Base-by-base conservation (phyloP, 2,797 vertebrate genomes). In the Carcharodon carcharias region DNA sequence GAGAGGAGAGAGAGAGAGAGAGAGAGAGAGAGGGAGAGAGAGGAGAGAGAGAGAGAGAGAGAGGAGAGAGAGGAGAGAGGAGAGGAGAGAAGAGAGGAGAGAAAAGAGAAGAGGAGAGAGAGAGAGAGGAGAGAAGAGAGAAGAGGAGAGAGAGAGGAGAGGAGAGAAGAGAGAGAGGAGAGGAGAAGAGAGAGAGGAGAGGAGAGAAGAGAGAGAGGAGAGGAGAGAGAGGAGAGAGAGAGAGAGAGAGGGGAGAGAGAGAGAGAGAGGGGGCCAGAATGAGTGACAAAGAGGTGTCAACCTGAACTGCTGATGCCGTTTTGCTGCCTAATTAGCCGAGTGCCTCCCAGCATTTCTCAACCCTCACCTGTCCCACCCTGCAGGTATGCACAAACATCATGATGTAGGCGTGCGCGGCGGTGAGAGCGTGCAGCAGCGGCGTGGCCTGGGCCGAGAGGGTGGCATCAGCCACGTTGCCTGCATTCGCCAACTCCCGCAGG, bases 371-470 rank as follows among this genome's bases (percentile, higher is more conserved):
- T 96, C 99, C 99, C 9, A 99, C 99, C 96, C 99, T 97, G 97
- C 99, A 99, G 35, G 99, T 99, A 97, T 99, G 99, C 96, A 99
- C 99, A 96, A 99, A 99, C 99, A 99, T 99, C 97, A 99, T 99
- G 98, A 99, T 99, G 98, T 99, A 99, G 56, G 99, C 99, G 2
- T 99, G 99, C 0, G 99, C 99, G 1, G 99, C 99, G 0, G 99
- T 99, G 28, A 99, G 98, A 0, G 99, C 98, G 96, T 99, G 99
- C 11, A 99, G 98, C 92, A 99, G 97, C 4, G 99, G 99, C 1
- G 99, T 99, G 96, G 99, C 99, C 88, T 98, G 98, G 31, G 99
- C 99, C 0, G 99, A 99, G 45, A 99, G 97, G 0, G 99, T 99
- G 96, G 99, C 99, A 2, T 99, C 99, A 0, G 98, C 98, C 96